Evolutionary conservation across 1,140 invertebrate species (phyloP).

Genomic region (Drosophila ironensis): DNA sequence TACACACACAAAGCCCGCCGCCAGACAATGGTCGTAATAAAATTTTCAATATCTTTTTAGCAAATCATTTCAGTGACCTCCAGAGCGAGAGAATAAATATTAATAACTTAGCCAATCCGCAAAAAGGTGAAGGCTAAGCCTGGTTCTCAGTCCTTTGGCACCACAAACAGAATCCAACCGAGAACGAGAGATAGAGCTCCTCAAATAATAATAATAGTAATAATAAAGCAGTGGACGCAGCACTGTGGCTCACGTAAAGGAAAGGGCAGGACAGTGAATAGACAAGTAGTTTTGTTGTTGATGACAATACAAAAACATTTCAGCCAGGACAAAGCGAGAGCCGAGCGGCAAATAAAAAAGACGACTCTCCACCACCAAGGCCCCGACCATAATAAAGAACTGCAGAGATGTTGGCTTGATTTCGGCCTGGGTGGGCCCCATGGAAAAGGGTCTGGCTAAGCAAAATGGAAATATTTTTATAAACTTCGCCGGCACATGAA

Average conservation of each 20-base stretch:
- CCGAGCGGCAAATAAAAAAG: slow-evolving; percentile 49
- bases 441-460: slow-evolving; percentile 7
- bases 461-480: slow-evolving; percentile 49
- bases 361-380: too few relatives aligned
- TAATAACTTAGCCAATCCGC: slow-evolving; percentile 65
- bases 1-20: slow-evolving; percentile 1
- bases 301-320: slow-evolving; percentile 74
- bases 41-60: slow-evolving; percentile 73
- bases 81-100: slow-evolving; percentile 69
- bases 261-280: slow-evolving; percentile 62
- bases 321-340: slow-evolving; percentile 55
- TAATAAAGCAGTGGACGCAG: slow-evolving; percentile 46
- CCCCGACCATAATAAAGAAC: slow-evolving; percentile 45
- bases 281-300: slow-evolving; percentile 73
- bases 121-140: slow-evolving; percentile 72
- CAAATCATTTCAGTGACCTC: slow-evolving; percentile 71
- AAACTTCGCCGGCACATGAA: slow-evolving; percentile 35
- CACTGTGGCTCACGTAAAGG: slow-evolving; percentile 26
- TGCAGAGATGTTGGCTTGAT: background rate
- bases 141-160: slow-evolving; percentile 15
- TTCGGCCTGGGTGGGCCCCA: background rate
- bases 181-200: slow-evolving; percentile 40
- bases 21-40: slow-evolving; percentile 51
- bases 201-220: slow-evolving; percentile 60
- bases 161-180: slow-evolving; percentile 24